Evolutionary conservation across 2,888 invertebrate species (phyloP).

Genomic region (Chymomyza amoena): DNA sequence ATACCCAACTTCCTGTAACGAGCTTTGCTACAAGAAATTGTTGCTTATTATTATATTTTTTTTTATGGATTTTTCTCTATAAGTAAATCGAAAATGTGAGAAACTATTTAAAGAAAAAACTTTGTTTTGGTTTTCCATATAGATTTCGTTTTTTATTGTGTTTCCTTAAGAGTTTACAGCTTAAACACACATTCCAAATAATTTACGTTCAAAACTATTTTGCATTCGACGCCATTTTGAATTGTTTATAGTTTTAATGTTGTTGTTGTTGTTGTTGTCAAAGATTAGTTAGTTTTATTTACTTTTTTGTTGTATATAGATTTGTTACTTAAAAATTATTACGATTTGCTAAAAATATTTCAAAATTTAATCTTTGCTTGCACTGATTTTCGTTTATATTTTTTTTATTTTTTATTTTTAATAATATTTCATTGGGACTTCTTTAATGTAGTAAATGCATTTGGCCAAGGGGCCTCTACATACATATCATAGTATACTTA

Average conservation of each 20-base stretch:
- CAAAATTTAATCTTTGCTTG: conserved; percentile 42
- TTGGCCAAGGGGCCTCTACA: not conserved
- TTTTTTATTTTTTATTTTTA: not conserved
- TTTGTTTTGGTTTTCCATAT: too few relatives aligned
- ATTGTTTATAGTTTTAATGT: not conserved
- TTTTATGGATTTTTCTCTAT: too few relatives aligned
- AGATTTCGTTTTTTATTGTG: too few relatives aligned
- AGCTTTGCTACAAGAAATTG: too few relatives aligned
- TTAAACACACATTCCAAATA: too few relatives aligned
- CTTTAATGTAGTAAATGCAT: conserved; percentile 22
- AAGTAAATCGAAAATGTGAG: too few relatives aligned
- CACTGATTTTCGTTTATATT: conserved; percentile 11
- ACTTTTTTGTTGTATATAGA: conserved; percentile 39
- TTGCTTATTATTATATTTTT: too few relatives aligned
- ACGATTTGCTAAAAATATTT: conserved; percentile 62
- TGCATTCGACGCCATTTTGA: not conserved
- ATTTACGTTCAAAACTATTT: too few relatives aligned
- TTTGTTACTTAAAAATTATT: conserved; percentile 43
- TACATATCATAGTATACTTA: not conserved
- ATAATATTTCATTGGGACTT: conserved; percentile 13
- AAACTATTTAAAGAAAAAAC: too few relatives aligned
- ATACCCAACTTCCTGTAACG: too few relatives aligned
- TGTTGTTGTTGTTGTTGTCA: not conserved
- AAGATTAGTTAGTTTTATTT: too few relatives aligned
- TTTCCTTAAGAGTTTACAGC: too few relatives aligned